phyloP scores from a whole-genome alignment of 2,888 invertebrate genomes.

The Alloplasta piceator region DNA sequence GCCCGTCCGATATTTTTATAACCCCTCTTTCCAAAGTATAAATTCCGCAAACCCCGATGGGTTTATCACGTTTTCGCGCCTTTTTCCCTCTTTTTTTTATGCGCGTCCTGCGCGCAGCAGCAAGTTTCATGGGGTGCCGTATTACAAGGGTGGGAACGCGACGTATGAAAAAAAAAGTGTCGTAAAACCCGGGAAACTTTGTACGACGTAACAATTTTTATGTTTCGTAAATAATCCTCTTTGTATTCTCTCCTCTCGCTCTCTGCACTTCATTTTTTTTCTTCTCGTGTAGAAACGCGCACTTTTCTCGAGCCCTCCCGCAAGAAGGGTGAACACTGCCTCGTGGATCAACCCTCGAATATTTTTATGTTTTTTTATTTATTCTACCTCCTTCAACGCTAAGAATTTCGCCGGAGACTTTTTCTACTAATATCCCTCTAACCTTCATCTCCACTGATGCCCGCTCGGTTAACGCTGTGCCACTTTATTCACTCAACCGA shows the following conservation, averaged over 20 bases:
- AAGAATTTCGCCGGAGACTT: conserved; percentile 40
- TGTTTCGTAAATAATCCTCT: not conserved
- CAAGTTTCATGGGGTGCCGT: not conserved
- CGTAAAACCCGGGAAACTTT: not conserved
- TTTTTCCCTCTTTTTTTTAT: no score
- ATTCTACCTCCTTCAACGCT: conserved; percentile 15
- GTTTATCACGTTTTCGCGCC: conserved; percentile 3
- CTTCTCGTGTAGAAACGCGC: not conserved
- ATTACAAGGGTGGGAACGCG: not conserved
- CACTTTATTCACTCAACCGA: conserved; percentile 40
- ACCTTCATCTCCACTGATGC: not conserved
- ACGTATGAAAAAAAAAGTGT: not conserved
- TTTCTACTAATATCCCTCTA: conserved; percentile 20
- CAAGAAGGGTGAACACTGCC: not conserved
- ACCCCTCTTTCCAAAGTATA: not conserved
- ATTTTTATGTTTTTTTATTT: not conserved
- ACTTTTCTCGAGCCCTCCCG: not conserved
- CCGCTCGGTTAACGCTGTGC: conserved; percentile 6
- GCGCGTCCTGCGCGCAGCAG: not conserved
- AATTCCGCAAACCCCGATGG: not conserved
- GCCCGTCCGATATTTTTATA: not conserved
- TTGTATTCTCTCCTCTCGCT: not conserved
- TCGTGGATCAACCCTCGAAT: not conserved
- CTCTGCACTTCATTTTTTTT: not conserved
- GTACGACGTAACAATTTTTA: conserved; percentile 7